A percentile compares a stretch with the other conserved stretches of the same genome.
Evolutionary conservation across 2,888 invertebrate genomes (phyloP).

Genomic region (Agrilus mali): DNA sequence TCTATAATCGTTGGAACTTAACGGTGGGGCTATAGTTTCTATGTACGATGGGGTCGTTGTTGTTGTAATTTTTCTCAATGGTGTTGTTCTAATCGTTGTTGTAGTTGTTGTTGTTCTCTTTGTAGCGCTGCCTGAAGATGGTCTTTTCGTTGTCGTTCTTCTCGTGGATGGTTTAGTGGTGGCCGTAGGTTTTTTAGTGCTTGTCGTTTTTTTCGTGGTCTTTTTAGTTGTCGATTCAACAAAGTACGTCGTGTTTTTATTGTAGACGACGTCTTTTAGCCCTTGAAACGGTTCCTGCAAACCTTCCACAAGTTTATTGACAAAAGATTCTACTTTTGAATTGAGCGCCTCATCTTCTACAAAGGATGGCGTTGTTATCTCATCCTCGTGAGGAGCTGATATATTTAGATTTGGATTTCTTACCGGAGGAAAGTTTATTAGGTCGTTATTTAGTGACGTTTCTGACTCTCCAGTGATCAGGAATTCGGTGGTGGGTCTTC

Average conservation of each 20-base stretch:
- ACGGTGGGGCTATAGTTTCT: constrained; percentile 14
- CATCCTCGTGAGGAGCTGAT: constrained; percentile 46
- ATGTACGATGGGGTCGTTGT: constrained; percentile 16
- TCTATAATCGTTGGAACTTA: constrained; percentile 13
- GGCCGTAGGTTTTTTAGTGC: constrained; percentile 22
- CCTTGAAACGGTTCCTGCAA: constrained; percentile 73
- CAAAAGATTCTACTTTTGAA: constrained; percentile 69
- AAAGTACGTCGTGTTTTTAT: constrained; percentile 28
- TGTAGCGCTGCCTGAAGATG: constrained; percentile 21
- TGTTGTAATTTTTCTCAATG: constrained; percentile 15
- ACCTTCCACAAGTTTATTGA: constrained; percentile 72
- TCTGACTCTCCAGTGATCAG: constrained; percentile 40
- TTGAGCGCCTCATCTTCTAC: constrained; percentile 63
- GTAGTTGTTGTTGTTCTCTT: constrained; percentile 31
- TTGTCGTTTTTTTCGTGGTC: constrained; percentile 24
- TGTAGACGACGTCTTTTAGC: constrained; percentile 62
- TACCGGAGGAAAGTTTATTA: constrained; percentile 74
- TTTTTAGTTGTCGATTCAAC: constrained; percentile 26
- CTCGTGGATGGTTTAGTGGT: constrained; percentile 26
- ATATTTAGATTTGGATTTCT: constrained; percentile 71
- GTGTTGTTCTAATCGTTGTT: constrained; percentile 28
- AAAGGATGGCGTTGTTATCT: constrained; percentile 66
- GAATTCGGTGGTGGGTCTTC: constrained; percentile 17
- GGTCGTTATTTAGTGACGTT: constrained; percentile 45
- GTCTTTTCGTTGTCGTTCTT: constrained; percentile 25